Percentiles rank a stretch among this genome's conserved stretches.
phyloP scores from a whole-genome alignment of 2,113 vertebrate species.

The Pimephales promelas region DNA sequence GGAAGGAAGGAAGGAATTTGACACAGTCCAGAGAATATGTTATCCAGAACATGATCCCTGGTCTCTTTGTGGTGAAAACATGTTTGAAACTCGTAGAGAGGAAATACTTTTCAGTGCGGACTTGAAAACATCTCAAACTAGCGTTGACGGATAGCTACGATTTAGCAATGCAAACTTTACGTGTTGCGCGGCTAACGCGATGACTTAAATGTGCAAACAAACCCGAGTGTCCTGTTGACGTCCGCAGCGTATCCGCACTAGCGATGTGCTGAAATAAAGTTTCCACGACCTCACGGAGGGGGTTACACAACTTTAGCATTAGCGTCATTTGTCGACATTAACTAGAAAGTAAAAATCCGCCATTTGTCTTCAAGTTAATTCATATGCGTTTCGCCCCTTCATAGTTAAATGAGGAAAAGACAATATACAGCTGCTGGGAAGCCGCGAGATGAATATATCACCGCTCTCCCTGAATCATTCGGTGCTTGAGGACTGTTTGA shows the following conservation, averaged over 20 bases:
- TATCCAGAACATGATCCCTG: constrained; percentile 46
- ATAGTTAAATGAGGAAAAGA: constrained; percentile 51
- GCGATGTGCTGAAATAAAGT: neutral
- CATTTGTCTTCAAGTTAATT: constrained; percentile 24
- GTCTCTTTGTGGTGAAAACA: constrained; percentile 37
- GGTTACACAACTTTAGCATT: neutral
- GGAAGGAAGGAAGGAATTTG: constrained; percentile 18
- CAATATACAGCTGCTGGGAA: constrained; percentile 64
- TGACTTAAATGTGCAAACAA: constrained; percentile 74
- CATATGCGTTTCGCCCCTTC: neutral
- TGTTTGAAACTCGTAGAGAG: constrained; percentile 55
- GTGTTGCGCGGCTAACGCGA: constrained; percentile 61
- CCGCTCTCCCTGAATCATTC: constrained; percentile 9
- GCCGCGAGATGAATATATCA: constrained; percentile 39
- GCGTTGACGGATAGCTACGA: constrained; percentile 35
- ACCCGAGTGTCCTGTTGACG: constrained; percentile 61
- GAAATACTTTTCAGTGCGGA: constrained; percentile 9
- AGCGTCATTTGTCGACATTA: constrained; percentile 6
- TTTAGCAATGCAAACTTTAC: constrained; percentile 62
- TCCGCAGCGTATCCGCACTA: constrained; percentile 11
- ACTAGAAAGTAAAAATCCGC: neutral
- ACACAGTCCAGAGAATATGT: constrained; percentile 40
- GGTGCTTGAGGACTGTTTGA: constrained; percentile 51
- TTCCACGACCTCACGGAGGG: neutral
- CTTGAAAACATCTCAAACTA: constrained; percentile 49